These are phyloP conservation scores for Apotomis turbidana DNA, from an alignment of 2,888 invertebrate species.

Conservation along the genomic window DNA sequence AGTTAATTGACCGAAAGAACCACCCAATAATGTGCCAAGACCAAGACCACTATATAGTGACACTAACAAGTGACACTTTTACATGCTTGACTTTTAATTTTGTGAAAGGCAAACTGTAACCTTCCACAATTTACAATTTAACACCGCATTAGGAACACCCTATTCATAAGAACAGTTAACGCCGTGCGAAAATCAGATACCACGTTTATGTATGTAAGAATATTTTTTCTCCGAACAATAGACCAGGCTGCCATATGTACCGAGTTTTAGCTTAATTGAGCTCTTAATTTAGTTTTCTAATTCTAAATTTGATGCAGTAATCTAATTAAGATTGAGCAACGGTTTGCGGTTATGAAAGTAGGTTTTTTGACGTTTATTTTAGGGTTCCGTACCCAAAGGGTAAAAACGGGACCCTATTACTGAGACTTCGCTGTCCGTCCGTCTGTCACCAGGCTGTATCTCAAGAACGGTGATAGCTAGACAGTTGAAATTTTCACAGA, in stretches of 20 bases:
- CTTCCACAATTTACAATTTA: slow-evolving; percentile 47
- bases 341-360: neutral
- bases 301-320: slow-evolving; percentile 58
- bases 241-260: slow-evolving; percentile 66
- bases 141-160: slow-evolving; percentile 55
- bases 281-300: slow-evolving; percentile 69
- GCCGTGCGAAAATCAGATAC: slow-evolving; percentile 82
- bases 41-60: neutral
- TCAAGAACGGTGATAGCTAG: too few species aligned
- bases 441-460: too few species aligned
- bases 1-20: neutral
- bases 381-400: too few species aligned
- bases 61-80: slow-evolving; percentile 9
- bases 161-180: slow-evolving; percentile 72
- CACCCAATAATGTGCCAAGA: neutral
- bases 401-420: too few species aligned
- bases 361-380: neutral
- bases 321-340: slow-evolving; percentile 50
- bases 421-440: too few species aligned
- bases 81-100: slow-evolving; percentile 20
- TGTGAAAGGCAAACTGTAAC: slow-evolving; percentile 43
- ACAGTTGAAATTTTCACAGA: too few species aligned
- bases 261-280: slow-evolving; percentile 67
- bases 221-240: slow-evolving; percentile 76
- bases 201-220: slow-evolving; percentile 76